Evolutionary conservation across 2,113 vertebrate genomes (phyloP).

Genomic region (Rana temporaria): DNA sequence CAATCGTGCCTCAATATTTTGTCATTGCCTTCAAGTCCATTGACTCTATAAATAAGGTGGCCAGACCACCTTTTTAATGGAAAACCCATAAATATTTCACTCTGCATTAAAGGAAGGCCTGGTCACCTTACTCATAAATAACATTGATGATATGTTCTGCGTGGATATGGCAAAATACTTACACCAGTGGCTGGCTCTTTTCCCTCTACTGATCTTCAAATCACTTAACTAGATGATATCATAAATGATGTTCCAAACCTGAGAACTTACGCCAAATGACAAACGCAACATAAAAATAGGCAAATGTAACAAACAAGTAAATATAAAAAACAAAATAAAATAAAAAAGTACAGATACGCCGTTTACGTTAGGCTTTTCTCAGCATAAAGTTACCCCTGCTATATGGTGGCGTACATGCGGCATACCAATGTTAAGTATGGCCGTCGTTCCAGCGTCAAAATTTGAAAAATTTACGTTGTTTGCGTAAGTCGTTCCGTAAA

Average conservation of each 20-base stretch:
- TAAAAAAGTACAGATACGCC: too few relatives aligned
- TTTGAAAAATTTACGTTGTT: too few relatives aligned
- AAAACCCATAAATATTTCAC: conserved; percentile 43
- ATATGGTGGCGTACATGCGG: too few relatives aligned
- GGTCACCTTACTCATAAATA: conserved; percentile 44
- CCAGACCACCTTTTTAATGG: conserved; percentile 42
- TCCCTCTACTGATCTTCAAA: conserved; percentile 9
- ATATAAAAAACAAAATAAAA: too few relatives aligned
- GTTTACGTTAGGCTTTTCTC: too few relatives aligned
- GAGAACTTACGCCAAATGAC: too few relatives aligned
- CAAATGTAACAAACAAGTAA: too few relatives aligned
- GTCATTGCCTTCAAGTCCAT: conserved; percentile 7
- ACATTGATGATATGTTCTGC: conserved; percentile 6
- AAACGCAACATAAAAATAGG: too few relatives aligned
- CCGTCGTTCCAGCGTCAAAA: too few relatives aligned
- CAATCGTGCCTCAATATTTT: neutral
- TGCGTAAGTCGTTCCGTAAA: too few relatives aligned
- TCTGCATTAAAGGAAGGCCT: conserved; percentile 35
- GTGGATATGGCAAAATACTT: conserved; percentile 15
- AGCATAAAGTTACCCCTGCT: too few relatives aligned
- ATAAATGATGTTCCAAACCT: neutral
- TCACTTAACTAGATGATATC: neutral
- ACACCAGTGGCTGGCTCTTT: conserved; percentile 1
- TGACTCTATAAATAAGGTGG: conserved; percentile 39
- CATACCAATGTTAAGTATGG: too few relatives aligned